Evolutionary conservation across 1,140 invertebrate species (phyloP).

Genomic region (Branchinecta lindahli): DNA sequence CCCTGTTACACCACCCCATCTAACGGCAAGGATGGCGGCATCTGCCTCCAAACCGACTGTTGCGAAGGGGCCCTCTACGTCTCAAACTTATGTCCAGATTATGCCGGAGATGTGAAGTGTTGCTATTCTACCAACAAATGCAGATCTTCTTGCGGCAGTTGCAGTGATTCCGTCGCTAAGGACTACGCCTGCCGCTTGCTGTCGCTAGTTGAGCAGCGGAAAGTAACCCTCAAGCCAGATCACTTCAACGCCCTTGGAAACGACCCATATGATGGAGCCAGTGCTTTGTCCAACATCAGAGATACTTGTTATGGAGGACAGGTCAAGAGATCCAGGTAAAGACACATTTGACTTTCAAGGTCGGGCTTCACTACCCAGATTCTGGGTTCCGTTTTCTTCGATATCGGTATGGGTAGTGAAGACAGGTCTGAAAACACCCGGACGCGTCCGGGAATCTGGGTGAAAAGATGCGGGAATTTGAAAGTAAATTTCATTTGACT

Average conservation of each 20-base stretch:
- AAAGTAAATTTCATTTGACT: too few species aligned
- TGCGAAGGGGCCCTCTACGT: conserved; percentile 19
- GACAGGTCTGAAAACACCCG: too few species aligned
- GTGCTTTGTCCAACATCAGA: conserved; percentile 19
- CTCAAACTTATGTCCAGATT: conserved; percentile 20
- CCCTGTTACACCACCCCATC: conserved; percentile 19
- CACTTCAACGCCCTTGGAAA: conserved; percentile 18
- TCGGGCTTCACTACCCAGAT: too few species aligned
- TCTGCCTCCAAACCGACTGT: conserved; percentile 21
- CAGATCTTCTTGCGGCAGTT: conserved; percentile 13
- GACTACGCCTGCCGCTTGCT: conserved; percentile 18
- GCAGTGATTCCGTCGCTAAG: conserved; percentile 18
- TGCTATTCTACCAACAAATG: conserved; percentile 20
- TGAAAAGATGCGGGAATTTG: too few species aligned
- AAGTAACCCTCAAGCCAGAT: conserved; percentile 17
- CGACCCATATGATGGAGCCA: conserved; percentile 21
- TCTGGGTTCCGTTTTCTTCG: too few species aligned
- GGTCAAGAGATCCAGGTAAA: conserved; percentile 18
- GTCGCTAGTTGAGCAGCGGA: conserved; percentile 15
- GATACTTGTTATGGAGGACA: conserved; percentile 21
- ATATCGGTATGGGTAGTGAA: too few species aligned
- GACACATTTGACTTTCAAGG: too few species aligned
- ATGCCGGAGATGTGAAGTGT: conserved; percentile 18
- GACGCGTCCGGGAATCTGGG: too few species aligned
- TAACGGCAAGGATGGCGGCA: conserved; percentile 19